Conservation (phyloP, 2,113 vertebrate species). For the Megaptera novaeangliae region DNA sequence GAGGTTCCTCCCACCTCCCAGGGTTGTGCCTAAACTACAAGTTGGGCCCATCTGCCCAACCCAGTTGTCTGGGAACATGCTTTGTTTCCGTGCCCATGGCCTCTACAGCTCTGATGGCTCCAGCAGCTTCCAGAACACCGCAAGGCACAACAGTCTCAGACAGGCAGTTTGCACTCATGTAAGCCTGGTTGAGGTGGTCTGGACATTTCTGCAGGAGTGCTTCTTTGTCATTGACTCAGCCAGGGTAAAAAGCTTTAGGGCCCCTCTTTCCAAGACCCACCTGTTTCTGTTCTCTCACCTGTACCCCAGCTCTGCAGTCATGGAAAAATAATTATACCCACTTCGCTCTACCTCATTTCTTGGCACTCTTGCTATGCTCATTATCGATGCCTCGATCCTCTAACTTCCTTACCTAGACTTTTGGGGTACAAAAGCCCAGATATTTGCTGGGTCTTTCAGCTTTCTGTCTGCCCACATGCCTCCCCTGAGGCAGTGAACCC, state of each 20-base stretch:
- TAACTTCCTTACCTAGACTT: not conserved
- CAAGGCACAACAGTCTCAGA: not conserved
- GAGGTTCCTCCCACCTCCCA: not conserved
- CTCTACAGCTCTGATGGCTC: not conserved
- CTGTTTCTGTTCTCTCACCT: not conserved
- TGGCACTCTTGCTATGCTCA: not conserved
- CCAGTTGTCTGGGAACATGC: not conserved
- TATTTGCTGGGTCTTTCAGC: not conserved
- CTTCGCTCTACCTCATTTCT: not conserved
- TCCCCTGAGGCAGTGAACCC: not conserved
- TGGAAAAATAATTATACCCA: not conserved
- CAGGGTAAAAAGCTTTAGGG: not conserved
- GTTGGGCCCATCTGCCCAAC: not conserved
- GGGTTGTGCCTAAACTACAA: not conserved
- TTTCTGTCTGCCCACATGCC: not conserved
- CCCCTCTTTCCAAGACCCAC: not conserved
- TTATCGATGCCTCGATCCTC: not conserved
- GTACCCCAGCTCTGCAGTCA: not conserved
- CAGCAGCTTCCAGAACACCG: not conserved
- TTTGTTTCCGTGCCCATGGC: not conserved
- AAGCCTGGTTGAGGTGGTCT: too few relatives aligned
- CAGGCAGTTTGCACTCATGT: accelerated
- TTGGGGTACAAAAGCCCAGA: not conserved
- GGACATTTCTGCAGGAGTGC: not conserved
- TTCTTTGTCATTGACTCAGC: not conserved